Percentiles rank a stretch among this genome's conserved stretches.
phyloP scores from a whole-genome alignment of 2,888 invertebrate genomes.

The Ennomos erosarius region DNA sequence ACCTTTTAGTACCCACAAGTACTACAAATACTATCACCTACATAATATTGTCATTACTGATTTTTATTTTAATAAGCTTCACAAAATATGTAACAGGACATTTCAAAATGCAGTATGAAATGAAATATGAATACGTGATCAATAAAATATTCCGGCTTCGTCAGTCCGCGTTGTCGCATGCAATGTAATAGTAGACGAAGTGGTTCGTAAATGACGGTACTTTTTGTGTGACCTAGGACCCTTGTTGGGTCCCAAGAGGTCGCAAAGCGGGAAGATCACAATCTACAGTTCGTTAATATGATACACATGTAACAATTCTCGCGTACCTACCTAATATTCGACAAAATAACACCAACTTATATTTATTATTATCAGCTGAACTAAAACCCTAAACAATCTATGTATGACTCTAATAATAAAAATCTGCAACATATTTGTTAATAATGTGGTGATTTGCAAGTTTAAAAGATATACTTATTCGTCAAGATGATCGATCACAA shows the following conservation, averaged over 20 bases:
- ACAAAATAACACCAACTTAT: no score
- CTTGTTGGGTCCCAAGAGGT: neutral
- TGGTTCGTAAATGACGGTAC: slow-evolving; percentile 6
- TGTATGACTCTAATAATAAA: neutral
- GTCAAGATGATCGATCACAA: no score
- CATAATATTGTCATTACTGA: no score
- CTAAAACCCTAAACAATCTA: no score
- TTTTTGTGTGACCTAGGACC: slow-evolving; percentile 18
- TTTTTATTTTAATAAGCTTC: no score
- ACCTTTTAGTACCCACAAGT: neutral
- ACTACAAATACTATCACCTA: neutral
- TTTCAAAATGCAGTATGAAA: no score
- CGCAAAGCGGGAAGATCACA: neutral
- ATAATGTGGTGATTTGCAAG: slow-evolving; percentile 4
- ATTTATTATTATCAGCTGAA: no score
- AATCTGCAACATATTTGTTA: neutral
- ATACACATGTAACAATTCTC: no score
- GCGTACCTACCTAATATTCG: no score
- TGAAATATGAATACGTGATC: neutral
- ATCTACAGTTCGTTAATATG: neutral
- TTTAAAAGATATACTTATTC: no score
- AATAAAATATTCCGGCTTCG: slow-evolving; percentile 2
- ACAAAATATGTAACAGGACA: no score
- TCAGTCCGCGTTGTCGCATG: neutral
- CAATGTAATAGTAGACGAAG: neutral